Conservation (phyloP, 2,797 vertebrate genomes). For the Myotis daubentonii region DNA sequence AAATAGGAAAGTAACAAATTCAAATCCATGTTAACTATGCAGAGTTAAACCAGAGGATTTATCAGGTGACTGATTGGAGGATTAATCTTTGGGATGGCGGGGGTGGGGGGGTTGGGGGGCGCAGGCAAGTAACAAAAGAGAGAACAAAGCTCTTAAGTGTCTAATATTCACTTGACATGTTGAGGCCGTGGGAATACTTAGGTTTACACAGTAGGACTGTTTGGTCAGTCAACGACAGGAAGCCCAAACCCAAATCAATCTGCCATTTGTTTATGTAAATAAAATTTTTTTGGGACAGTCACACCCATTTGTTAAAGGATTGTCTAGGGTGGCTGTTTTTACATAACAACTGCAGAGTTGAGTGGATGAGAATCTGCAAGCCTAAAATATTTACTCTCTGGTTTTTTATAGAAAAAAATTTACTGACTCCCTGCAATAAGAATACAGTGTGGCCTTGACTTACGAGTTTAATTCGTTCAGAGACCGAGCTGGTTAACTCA, state of each 20-base stretch:
- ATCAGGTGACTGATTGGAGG: background rate
- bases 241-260: background rate
- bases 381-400: background rate
- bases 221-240: background rate
- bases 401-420: background rate
- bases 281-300: background rate
- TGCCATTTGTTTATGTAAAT: background rate
- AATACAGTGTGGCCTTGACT: background rate
- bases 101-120: too few species aligned
- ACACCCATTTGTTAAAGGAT: background rate
- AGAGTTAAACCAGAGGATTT: background rate
- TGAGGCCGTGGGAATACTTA: background rate
- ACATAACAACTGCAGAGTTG: background rate
- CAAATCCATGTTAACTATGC: background rate
- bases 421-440: background rate
- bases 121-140: background rate
- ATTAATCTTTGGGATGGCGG: background rate
- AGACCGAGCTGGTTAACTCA: too few species aligned
- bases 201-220: background rate
- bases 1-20: background rate
- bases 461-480: too few species aligned
- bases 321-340: background rate
- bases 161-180: background rate
- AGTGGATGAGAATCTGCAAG: background rate
- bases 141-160: background rate